Conservation (phyloP, 2,797 vertebrate genomes). For the Saxicola maurus region DNA sequence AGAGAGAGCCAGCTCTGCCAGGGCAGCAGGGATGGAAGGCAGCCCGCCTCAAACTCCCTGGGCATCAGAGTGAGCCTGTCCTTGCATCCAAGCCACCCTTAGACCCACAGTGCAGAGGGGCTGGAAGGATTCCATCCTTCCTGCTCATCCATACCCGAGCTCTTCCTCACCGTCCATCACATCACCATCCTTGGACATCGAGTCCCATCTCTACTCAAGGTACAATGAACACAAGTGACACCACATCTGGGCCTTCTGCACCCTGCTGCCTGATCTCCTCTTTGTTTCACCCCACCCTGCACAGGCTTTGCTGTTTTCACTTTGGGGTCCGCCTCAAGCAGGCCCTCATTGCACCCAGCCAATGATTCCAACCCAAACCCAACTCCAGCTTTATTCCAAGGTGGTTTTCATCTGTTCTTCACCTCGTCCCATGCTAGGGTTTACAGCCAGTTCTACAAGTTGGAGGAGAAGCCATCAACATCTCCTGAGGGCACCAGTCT, state of each 20-base stretch:
- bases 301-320: rapidly evolving
- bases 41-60: neutral
- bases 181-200: rapidly evolving
- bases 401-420: neutral
- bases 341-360: neutral
- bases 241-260: neutral
- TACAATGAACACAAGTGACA: neutral
- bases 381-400: neutral
- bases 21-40: neutral
- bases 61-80: neutral
- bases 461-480: neutral
- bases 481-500: neutral
- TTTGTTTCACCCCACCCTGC: neutral
- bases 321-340: neutral
- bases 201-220: rapidly evolving
- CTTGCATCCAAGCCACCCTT: neutral
- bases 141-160: rapidly evolving
- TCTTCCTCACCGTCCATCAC: neutral
- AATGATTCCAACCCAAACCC: neutral
- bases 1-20: too few relatives aligned
- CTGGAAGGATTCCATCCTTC: neutral
- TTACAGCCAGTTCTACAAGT: neutral
- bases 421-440: neutral
- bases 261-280: neutral
- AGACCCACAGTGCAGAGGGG: rapidly evolving